These are phyloP conservation scores for Hyla sarda DNA, from an alignment of 2,113 vertebrate genomes.

Conservation along the genomic window DNA sequence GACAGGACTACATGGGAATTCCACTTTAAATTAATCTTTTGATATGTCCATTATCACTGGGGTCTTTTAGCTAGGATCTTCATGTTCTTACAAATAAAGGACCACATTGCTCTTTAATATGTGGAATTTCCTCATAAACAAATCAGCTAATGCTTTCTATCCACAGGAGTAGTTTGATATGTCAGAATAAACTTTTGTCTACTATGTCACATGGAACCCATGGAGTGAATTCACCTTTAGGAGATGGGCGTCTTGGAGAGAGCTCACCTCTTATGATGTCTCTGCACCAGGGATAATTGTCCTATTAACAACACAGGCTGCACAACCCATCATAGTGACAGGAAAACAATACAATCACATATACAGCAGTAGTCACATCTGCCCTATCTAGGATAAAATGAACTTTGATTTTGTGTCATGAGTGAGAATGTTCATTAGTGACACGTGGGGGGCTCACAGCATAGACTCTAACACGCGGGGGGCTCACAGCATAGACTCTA, in stretches of 20 bases:
- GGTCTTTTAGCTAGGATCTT: too few relatives aligned
- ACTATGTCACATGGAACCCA: slow-evolving; percentile 20
- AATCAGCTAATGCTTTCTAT: not conserved
- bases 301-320: slow-evolving; percentile 63
- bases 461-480: slow-evolving; percentile 46
- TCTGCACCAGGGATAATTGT: slow-evolving; percentile 47
- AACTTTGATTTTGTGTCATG: slow-evolving; percentile 77
- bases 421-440: slow-evolving; percentile 68
- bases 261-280: slow-evolving; percentile 1
- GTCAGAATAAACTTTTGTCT: not conserved
- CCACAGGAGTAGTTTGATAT: not conserved
- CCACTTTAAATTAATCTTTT: too few relatives aligned
- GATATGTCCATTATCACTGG: too few relatives aligned
- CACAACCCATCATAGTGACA: slow-evolving; percentile 63
- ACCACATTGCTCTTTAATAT: not conserved
- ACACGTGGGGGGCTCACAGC: slow-evolving; percentile 60
- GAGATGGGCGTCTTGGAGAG: not conserved
- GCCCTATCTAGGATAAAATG: slow-evolving; percentile 71
- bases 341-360: slow-evolving; percentile 68
- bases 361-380: slow-evolving; percentile 71
- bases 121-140: not conserved
- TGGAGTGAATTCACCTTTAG: slow-evolving; percentile 42
- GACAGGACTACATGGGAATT: too few relatives aligned
- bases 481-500: slow-evolving; percentile 37
- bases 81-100: too few relatives aligned